Conservation (phyloP, 2,797 vertebrate genomes). For the Alcedo atthis region DNA sequence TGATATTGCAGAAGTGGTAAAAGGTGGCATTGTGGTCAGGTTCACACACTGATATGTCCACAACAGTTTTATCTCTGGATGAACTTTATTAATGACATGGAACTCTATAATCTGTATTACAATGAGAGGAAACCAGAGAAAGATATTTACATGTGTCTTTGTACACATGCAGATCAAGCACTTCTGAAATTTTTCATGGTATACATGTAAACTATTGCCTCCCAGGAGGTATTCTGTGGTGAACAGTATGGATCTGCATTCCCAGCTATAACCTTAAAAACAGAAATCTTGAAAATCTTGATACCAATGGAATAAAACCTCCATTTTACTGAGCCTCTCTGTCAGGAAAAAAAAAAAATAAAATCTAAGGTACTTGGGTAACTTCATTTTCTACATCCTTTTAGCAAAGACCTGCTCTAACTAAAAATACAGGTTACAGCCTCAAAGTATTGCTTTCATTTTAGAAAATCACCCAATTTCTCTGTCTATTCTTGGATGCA, state of each 20-base stretch:
- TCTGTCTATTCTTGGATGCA: no score
- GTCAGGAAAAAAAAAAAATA: neutral
- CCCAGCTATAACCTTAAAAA: neutral
- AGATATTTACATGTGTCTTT: neutral
- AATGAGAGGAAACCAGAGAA: neutral
- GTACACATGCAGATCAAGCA: neutral
- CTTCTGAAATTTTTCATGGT: neutral
- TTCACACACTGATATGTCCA: neutral
- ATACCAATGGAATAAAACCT: neutral
- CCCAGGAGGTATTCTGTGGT: neutral
- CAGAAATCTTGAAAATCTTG: slow-evolving; percentile 1
- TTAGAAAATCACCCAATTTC: neutral
- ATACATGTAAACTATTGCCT: neutral
- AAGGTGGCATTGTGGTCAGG: neutral
- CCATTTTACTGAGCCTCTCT: neutral
- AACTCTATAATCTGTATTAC: neutral
- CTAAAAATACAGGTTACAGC: neutral
- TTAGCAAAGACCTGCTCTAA: neutral
- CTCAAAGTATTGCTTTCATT: neutral
- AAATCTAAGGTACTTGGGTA: neutral
- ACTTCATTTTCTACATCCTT: neutral
- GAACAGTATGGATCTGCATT: neutral
- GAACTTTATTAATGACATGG: neutral
- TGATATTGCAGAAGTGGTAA: neutral
- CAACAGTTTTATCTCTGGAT: neutral